Evolutionary conservation across 1,140 invertebrate genomes (phyloP).

Genomic region (Drosophila chauvacae): DNA sequence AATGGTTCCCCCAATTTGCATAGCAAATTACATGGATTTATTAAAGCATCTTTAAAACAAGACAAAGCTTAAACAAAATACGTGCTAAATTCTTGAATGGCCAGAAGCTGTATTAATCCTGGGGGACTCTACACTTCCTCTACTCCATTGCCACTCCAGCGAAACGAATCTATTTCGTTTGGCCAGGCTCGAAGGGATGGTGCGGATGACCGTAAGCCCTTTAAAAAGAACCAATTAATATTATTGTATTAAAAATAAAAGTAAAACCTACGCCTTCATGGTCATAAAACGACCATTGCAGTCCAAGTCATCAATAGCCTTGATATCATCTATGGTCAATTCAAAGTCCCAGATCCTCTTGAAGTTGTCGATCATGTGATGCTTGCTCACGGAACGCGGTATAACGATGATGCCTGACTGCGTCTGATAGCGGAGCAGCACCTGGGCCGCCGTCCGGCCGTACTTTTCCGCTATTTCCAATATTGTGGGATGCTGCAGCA

Average conservation of each 20-base stretch:
- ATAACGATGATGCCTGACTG: conserved; percentile 89
- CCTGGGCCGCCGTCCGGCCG: conserved; percentile 89
- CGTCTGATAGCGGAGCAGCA: conserved; percentile 88
- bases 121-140: background rate
- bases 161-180: conserved; percentile 5
- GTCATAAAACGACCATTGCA: conserved; percentile 77
- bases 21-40: conserved; percentile 20
- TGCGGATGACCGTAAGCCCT: conserved; percentile 73
- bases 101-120: conserved; percentile 5
- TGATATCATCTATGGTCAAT: conserved; percentile 88
- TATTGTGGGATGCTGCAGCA: conserved; percentile 74
- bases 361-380: conserved; percentile 90
- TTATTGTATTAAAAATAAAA: background rate
- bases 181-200: conserved; percentile 61
- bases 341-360: conserved; percentile 90
- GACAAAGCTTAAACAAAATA: conserved; percentile 2
- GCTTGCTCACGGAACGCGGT: conserved; percentile 90
- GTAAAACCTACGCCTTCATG: conserved; percentile 62
- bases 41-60: conserved; percentile 15
- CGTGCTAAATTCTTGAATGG: background rate
- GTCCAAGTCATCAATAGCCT: conserved; percentile 87
- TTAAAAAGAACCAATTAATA: background rate
- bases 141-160: background rate
- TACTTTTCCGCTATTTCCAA: conserved; percentile 88
- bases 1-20: no score